Evolutionary conservation across 2,797 vertebrate species (phyloP).

Genomic region (Odontamblyopus lacepedii): DNA sequence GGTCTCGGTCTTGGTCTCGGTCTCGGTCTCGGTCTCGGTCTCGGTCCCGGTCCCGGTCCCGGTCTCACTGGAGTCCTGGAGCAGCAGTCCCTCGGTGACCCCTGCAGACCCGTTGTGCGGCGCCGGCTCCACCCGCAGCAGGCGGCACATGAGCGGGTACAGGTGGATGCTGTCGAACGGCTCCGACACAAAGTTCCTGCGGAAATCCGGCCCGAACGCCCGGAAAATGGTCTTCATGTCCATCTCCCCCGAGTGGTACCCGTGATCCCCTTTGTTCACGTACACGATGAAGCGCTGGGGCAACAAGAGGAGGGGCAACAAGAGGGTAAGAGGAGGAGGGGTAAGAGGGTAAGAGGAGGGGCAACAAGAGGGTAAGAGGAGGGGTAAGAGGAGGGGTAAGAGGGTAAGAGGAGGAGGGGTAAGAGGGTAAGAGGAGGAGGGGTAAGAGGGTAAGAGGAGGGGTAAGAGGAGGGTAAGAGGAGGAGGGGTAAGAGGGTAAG

Average conservation of each 20-base stretch:
- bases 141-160: not conserved
- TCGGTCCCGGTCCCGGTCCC: not conserved
- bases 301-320: no score
- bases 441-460: no score
- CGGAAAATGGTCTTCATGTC: conserved; percentile 5
- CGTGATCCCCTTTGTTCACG: conserved; percentile 1
- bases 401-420: no score
- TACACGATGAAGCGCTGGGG: not conserved
- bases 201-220: not conserved
- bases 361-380: no score
- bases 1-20: no score
- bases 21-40: not conserved
- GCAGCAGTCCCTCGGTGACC: not conserved
- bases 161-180: not conserved
- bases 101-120: not conserved
- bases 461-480: no score
- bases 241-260: not conserved
- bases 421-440: no score
- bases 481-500: no score
- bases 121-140: not conserved
- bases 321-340: no score
- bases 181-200: not conserved
- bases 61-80: not conserved
- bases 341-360: no score
- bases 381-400: no score